phyloP scores from a whole-genome alignment of 2,113 vertebrate genomes.

The Petaurus breviceps region DNA sequence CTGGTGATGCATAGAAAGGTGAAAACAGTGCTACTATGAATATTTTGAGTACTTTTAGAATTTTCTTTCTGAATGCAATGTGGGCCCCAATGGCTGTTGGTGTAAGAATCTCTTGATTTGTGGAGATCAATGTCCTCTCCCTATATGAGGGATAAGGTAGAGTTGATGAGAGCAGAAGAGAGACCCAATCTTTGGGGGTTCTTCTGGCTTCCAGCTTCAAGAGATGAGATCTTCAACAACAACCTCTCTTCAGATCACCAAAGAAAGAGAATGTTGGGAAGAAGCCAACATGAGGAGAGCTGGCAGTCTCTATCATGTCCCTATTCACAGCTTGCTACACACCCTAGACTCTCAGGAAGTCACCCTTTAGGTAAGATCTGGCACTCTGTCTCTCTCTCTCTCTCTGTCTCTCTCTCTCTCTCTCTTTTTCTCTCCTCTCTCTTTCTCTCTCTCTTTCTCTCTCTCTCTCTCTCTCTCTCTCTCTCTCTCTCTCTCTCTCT shows the following conservation, averaged over 20 bases:
- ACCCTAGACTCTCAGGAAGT: not conserved
- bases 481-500: too few relatives aligned
- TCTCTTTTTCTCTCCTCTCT: too few relatives aligned
- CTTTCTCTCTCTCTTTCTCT: too few relatives aligned
- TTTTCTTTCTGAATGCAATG: not conserved
- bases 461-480: too few relatives aligned
- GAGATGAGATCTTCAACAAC: not conserved
- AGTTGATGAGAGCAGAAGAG: not conserved
- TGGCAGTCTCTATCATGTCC: not conserved
- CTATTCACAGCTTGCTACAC: not conserved
- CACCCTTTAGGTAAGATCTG: not conserved
- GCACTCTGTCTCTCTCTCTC: too few relatives aligned
- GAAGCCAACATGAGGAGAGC: not conserved
- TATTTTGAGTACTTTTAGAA: not conserved
- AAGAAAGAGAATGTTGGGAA: not conserved
- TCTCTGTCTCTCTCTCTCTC: too few relatives aligned
- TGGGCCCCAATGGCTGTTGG: not conserved
- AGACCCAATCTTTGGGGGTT: not conserved
- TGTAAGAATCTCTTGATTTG: not conserved
- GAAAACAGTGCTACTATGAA: not conserved
- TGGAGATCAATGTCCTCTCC: not conserved
- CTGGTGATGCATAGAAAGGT: not conserved
- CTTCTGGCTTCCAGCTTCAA: not conserved
- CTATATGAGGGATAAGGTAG: not conserved
- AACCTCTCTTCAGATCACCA: not conserved